These are phyloP conservation scores for Scomber scombrus DNA, from an alignment of 2,113 vertebrate genomes.

Conservation along the genomic window DNA sequence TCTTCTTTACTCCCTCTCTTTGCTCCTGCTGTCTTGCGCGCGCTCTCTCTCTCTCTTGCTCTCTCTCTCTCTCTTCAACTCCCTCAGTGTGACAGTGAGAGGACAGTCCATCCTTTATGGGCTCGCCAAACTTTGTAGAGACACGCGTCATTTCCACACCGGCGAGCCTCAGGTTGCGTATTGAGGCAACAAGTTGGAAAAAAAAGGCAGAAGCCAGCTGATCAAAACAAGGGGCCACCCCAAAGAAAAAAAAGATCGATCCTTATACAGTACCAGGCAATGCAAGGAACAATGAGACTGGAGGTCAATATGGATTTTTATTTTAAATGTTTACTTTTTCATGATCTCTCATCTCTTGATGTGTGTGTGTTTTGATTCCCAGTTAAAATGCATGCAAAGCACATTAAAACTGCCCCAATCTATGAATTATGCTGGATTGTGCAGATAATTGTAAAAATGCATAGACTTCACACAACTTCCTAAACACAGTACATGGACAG, in stretches of 20 bases:
- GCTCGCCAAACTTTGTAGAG: slow-evolving; percentile 45
- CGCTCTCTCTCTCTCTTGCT: background rate
- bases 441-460: too few relatives aligned
- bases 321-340: background rate
- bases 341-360: too few relatives aligned
- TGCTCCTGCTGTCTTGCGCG: background rate
- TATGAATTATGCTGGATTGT: too few relatives aligned
- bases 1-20: background rate
- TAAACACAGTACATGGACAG: too few relatives aligned
- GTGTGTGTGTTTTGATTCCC: too few relatives aligned
- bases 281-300: background rate
- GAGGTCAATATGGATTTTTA: background rate
- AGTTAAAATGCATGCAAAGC: too few relatives aligned
- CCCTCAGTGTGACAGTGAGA: slow-evolving; percentile 50
- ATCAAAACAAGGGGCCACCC: background rate
- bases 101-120: slow-evolving; percentile 74
- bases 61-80: background rate
- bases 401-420: too few relatives aligned
- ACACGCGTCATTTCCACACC: slow-evolving; percentile 72
- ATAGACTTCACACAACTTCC: too few relatives aligned
- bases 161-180: slow-evolving; percentile 52
- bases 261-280: background rate
- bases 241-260: background rate
- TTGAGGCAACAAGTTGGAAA: slow-evolving; percentile 60
- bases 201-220: slow-evolving; percentile 8